A percentile compares a stretch with the other conserved stretches of the same genome.
Evolutionary conservation across 2,113 vertebrate genomes (phyloP).

Genomic region (Myrmecophaga tridactyla): DNA sequence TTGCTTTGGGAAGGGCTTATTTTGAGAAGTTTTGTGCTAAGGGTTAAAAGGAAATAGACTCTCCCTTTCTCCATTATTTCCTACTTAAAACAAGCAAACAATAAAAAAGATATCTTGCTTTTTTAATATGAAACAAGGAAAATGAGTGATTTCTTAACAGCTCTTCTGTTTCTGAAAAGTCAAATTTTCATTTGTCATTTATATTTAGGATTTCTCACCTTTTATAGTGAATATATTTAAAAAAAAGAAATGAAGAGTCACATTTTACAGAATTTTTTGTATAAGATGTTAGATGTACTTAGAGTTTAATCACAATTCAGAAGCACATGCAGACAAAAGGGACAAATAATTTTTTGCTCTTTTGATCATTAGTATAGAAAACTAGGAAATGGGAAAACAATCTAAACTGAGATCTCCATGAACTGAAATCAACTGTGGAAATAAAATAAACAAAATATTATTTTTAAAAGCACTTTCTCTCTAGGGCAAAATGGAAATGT

Average conservation of each 20-base stretch:
- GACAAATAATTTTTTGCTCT: background rate
- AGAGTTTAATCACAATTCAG: background rate
- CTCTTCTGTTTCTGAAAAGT: slow-evolving; percentile 41
- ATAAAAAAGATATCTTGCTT: background rate
- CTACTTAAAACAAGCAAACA: background rate
- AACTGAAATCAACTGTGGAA: background rate
- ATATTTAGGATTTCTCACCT: slow-evolving; percentile 20
- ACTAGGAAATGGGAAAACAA: background rate
- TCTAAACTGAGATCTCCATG: background rate
- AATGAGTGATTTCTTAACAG: background rate
- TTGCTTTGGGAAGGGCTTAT: background rate
- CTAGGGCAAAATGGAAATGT: slow-evolving; percentile 24
- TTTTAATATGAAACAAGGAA: background rate
- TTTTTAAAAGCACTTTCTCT: background rate
- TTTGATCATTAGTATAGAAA: background rate
- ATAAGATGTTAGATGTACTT: background rate
- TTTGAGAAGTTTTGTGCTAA: background rate
- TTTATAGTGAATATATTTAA: background rate
- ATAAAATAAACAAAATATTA: slow-evolving; percentile 15
- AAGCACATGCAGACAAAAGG: background rate
- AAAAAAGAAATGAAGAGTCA: background rate
- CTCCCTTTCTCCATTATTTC: background rate
- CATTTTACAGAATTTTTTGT: background rate
- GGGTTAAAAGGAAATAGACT: background rate
- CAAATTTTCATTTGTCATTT: slow-evolving; percentile 20